phyloP scores from a whole-genome alignment of 2,113 vertebrate species.

The Macquaria australasica region DNA sequence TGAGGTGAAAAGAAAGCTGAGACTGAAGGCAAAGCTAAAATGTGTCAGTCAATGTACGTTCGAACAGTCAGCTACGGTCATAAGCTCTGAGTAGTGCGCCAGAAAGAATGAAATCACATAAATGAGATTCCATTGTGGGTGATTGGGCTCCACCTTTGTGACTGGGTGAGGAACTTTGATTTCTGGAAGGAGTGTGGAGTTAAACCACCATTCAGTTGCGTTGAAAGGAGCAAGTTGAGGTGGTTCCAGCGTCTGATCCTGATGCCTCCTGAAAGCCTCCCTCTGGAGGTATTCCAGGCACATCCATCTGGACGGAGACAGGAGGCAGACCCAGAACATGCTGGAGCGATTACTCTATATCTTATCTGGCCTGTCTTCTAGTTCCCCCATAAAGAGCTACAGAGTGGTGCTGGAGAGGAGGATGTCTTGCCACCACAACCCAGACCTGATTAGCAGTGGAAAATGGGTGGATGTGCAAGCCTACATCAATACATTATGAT shows the following conservation, averaged over 20 bases:
- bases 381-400: neutral
- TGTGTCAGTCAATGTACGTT: neutral
- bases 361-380: neutral
- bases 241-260: neutral
- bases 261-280: neutral
- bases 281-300: neutral
- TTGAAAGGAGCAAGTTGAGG: neutral
- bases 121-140: neutral
- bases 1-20: slow-evolving; percentile 4
- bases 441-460: neutral
- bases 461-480: neutral
- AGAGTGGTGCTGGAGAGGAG: neutral
- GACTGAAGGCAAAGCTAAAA: neutral
- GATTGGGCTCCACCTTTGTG: too few species aligned
- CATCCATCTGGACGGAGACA: slow-evolving; percentile 3
- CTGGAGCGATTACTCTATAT: slow-evolving; percentile 8
- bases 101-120: neutral
- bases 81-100: neutral
- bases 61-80: neutral
- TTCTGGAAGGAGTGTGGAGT: neutral
- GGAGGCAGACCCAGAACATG: neutral
- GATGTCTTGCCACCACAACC: neutral
- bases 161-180: neutral
- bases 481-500: neutral
- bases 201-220: neutral